These are phyloP conservation scores for Endotricha flammealis DNA, from an alignment of 2,888 invertebrate species.

Conservation along the genomic window DNA sequence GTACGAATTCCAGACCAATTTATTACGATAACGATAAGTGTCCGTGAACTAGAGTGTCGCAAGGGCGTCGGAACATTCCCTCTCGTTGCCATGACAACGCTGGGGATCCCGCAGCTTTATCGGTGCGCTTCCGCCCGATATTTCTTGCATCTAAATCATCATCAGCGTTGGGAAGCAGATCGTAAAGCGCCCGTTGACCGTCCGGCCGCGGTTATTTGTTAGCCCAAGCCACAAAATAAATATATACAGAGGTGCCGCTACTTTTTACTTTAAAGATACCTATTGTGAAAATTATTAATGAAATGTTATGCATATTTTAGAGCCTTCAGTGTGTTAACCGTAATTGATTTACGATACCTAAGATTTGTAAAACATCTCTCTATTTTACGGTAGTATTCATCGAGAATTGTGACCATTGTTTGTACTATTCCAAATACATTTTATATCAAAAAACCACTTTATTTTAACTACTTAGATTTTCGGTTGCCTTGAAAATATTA, in stretches of 20 bases:
- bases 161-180: slow-evolving; percentile 64
- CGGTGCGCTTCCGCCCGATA: slow-evolving; percentile 58
- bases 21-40: slow-evolving; percentile 74
- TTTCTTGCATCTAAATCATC: slow-evolving; percentile 75
- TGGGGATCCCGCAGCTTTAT: slow-evolving; percentile 46
- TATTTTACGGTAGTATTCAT: no score
- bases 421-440: no score
- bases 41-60: slow-evolving; percentile 61
- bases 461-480: no score
- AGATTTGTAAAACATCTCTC: no score
- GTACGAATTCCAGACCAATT: slow-evolving; percentile 69
- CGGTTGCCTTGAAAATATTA: no score
- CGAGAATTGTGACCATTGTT: no score
- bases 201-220: slow-evolving; percentile 25
- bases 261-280: no score
- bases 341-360: no score
- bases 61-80: slow-evolving; percentile 43
- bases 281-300: no score
- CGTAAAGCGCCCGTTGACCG: slow-evolving; percentile 70
- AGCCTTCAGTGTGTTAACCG: no score
- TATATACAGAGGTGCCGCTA: background rate
- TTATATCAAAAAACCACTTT: no score
- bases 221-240: slow-evolving; percentile 1
- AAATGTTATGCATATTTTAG: no score
- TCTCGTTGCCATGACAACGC: slow-evolving; percentile 53